Evolutionary conservation across 1,140 invertebrate genomes (phyloP).

Genomic region (Pararge aegeria): DNA sequence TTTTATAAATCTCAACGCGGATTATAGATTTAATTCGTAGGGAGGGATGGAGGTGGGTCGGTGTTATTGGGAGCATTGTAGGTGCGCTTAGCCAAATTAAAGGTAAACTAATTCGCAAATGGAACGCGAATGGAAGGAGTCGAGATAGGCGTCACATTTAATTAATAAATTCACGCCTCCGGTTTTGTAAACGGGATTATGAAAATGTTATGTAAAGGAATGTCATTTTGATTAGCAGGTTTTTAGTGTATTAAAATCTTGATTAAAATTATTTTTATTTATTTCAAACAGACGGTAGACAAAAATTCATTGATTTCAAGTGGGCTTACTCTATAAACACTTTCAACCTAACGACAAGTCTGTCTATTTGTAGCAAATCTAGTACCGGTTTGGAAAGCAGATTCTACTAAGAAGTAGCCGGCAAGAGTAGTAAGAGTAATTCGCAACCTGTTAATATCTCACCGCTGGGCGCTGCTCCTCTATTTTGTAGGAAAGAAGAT

Average conservation of each 20-base stretch:
- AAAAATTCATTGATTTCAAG: no score
- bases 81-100: slow-evolving; percentile 60
- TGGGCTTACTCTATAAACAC: no score
- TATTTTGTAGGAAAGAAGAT: no score
- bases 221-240: neutral
- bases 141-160: slow-evolving; percentile 33
- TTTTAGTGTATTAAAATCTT: neutral
- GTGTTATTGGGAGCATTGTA: slow-evolving; percentile 44
- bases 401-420: no score
- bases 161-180: slow-evolving; percentile 35
- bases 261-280: no score
- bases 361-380: no score
- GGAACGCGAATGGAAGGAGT: slow-evolving; percentile 33
- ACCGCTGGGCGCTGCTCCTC: no score
- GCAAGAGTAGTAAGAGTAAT: no score
- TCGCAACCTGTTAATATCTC: no score
- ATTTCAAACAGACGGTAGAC: no score
- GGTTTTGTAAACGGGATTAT: slow-evolving; percentile 20
- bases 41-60: slow-evolving; percentile 12
- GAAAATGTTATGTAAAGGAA: slow-evolving; percentile 2
- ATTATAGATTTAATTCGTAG: slow-evolving; percentile 50
- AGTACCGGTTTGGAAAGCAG: no score
- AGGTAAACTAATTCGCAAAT: slow-evolving; percentile 66
- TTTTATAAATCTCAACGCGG: slow-evolving; percentile 44
- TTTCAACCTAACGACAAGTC: no score